Evolutionary conservation across 1,140 invertebrate species (phyloP).

Genomic region (Sipha flava): DNA sequence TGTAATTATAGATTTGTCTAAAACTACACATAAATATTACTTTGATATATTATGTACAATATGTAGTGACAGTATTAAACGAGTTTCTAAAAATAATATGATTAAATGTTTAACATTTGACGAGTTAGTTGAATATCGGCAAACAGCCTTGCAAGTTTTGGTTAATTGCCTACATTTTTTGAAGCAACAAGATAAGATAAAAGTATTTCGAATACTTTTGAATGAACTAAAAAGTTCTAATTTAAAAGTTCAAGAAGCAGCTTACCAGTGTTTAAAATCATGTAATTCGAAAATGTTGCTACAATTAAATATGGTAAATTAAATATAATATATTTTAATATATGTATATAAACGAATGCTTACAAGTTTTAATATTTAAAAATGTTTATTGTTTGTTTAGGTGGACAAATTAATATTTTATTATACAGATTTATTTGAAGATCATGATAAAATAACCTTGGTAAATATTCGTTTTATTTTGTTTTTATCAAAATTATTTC

Average conservation of each 20-base stretch:
- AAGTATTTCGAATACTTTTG: not conserved
- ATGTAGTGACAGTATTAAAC: not conserved
- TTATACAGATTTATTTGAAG: not conserved
- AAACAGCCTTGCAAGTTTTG: not conserved
- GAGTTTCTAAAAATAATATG: not conserved
- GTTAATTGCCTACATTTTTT: not conserved
- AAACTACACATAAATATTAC: not conserved
- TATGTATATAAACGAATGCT: too few relatives aligned
- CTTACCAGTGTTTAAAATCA: not conserved
- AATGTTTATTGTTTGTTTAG: not conserved
- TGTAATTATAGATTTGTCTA: not conserved
- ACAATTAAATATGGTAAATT: not conserved
- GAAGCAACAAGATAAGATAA: not conserved
- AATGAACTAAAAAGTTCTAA: not conserved
- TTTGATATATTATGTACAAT: not conserved
- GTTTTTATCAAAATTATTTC: constrained; percentile 12
- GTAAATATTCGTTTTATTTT: not conserved
- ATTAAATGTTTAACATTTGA: not conserved
- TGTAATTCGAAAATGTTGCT: not conserved
- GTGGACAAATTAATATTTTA: not conserved
- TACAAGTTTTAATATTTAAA: too few relatives aligned
- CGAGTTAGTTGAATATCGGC: not conserved
- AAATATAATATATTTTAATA: not conserved
- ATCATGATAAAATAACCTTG: not conserved
- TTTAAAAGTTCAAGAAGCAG: not conserved